Percentiles rank a stretch among this genome's conserved stretches.
These are phyloP conservation scores for Thereva unica DNA, from an alignment of 2,888 invertebrate genomes.

Conservation along the genomic window DNA sequence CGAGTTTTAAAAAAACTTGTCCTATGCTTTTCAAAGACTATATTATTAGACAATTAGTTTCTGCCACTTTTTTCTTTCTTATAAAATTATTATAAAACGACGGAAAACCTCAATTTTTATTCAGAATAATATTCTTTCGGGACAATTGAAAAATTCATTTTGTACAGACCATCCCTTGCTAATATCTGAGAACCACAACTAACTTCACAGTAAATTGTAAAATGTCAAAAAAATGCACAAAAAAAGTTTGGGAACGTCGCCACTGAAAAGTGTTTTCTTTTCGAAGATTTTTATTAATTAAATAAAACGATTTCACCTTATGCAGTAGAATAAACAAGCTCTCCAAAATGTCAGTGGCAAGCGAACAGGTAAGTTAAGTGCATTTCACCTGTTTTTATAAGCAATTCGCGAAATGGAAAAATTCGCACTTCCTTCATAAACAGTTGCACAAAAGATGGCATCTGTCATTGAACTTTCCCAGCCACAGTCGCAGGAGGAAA, in stretches of 20 bases:
- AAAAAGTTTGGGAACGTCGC: constrained; percentile 18
- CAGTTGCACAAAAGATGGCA: constrained; percentile 35
- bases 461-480: constrained; percentile 33
- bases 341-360: constrained; percentile 27
- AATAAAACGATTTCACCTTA: constrained; percentile 16
- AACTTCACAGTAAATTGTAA: constrained; percentile 6
- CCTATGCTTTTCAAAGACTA: too few relatives aligned
- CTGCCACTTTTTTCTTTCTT: too few relatives aligned
- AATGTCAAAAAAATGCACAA: constrained; percentile 28
- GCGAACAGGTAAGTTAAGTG: constrained; percentile 24
- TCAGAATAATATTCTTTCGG: too few relatives aligned
- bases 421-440: constrained; percentile 27
- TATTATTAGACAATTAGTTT: too few relatives aligned
- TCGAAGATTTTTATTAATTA: constrained; percentile 8
- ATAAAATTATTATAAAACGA: too few relatives aligned
- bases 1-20: too few relatives aligned
- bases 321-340: constrained; percentile 12
- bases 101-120: too few relatives aligned
- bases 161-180: not conserved
- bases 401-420: not conserved
- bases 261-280: constrained; percentile 19
- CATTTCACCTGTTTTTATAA: not conserved
- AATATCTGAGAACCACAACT: not conserved
- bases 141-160: too few relatives aligned
- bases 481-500: constrained; percentile 1